Conservation (phyloP, 2,113 vertebrate species). For the Andinoacara biseriatus region DNA sequence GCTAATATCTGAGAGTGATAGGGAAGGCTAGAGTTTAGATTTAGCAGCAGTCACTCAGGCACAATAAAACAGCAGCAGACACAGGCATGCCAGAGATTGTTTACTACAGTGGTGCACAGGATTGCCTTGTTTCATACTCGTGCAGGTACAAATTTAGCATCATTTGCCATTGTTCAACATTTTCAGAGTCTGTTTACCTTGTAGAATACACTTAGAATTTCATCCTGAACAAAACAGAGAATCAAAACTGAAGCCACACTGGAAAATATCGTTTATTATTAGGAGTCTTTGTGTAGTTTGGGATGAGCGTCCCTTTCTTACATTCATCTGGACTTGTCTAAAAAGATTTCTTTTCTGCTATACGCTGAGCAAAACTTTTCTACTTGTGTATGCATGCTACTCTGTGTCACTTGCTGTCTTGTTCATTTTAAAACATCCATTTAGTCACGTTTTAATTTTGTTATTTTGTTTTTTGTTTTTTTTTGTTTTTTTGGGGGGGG, state of each 20-base stretch:
- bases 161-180: neutral
- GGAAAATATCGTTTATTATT: constrained; percentile 15
- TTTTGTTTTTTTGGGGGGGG: constrained; percentile 32
- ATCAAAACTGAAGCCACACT: neutral
- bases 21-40: constrained; percentile 47
- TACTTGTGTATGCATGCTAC: neutral
- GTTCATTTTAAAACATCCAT: constrained; percentile 30
- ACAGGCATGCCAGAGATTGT: constrained; percentile 39
- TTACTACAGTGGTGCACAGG: constrained; percentile 29
- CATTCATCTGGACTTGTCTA: neutral
- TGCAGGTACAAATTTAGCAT: constrained; percentile 20
- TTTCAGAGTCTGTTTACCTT: constrained; percentile 10
- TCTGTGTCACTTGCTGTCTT: constrained; percentile 27
- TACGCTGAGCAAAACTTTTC: constrained; percentile 1
- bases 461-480: neutral
- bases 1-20: constrained; percentile 62
- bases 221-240: constrained; percentile 3
- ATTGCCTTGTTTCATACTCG: constrained; percentile 5
- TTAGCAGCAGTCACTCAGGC: constrained; percentile 41
- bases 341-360: constrained; percentile 1
- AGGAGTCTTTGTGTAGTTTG: neutral
- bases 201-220: constrained; percentile 1
- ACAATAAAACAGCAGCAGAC: constrained; percentile 18
- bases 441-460: constrained; percentile 19
- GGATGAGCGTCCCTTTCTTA: neutral